Evolutionary conservation across 2,888 invertebrate genomes (phyloP), one percentile per base, ranked within the genome.

Genomic region (Acleris sparsana): DNA sequence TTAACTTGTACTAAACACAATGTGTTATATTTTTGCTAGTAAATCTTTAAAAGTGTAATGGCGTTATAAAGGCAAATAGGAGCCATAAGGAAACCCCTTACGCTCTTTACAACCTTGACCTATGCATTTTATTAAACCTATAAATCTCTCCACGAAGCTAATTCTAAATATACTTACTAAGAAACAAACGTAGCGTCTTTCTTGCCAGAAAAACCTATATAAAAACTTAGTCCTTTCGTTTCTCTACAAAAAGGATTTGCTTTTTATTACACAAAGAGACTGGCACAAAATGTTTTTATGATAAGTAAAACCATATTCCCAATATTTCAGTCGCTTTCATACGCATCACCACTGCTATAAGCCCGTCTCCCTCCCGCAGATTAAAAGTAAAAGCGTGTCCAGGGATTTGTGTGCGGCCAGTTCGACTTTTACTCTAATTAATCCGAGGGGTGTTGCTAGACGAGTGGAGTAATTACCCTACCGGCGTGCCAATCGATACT

Each of bases 351-450:
- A 16, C 16, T 17, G 0, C 48, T 39, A 59, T 61, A 44, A 60
- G 25, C n/a, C 61, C 56, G 22, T 65, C 56, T 56, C 65, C 9
- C 53, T 62, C 62, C 22, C 57, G 29, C 51, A 62, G 57, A 66
- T 62, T 61, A 66, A 66, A 61, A 66, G 66, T 66, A 66, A 66
- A 66, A 66, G 69, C 62, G 69, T 66, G 66, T 58, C 69, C 56
- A 60, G 53, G 67, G 71, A 73, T 75, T 74, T 72, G 70, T 73
- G 71, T 73, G 71, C 49, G 67, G 65, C 70, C 69, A 71, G 71
- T 71, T 71, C 68, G 73, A 77, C 73, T 78, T 75, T 74, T 73
- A 75, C 75, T 72, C 69, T 72, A 75, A 79, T 76, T 73, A 77
- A 77, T 75, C 69, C 70, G 68, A 70, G 76, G 75, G 78, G 78